Percentiles rank a stretch among this genome's conserved stretches.
Evolutionary conservation across 2,797 vertebrate species (phyloP).

Genomic region (Enteromius unitaeniatus): DNA sequence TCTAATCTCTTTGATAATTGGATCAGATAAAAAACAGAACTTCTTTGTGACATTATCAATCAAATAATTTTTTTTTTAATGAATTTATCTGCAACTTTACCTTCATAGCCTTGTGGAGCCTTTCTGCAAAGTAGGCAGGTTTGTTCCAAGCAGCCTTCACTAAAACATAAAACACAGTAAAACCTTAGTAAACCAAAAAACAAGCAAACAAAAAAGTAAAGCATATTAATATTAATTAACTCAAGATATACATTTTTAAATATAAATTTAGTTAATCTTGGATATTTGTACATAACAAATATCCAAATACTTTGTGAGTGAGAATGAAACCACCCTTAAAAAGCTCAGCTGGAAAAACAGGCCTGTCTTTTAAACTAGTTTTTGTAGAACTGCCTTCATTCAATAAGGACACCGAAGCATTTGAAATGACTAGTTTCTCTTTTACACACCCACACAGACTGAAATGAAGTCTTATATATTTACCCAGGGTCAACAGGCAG

Average conservation of each 20-base stretch:
- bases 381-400: neutral
- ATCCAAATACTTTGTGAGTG: neutral
- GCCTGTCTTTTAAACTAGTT: neutral
- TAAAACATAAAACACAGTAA: slow-evolving; percentile 42
- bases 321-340: neutral
- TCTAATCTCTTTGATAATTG: neutral
- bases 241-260: no score
- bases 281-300: neutral
- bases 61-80: neutral
- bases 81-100: slow-evolving; percentile 69
- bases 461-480: slow-evolving; percentile 42
- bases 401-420: neutral
- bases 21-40: neutral
- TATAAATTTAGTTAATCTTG: neutral
- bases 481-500: slow-evolving; percentile 78
- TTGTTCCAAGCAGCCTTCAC: slow-evolving; percentile 89
- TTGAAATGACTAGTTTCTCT: neutral
- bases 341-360: slow-evolving; percentile 26
- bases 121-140: slow-evolving; percentile 91
- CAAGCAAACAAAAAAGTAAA: neutral
- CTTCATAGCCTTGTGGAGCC: slow-evolving; percentile 87
- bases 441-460: slow-evolving; percentile 19
- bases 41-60: neutral
- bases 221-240: neutral
- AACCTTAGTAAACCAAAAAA: neutral